These are phyloP conservation scores for Branchellion lobata DNA, from an alignment of 2,888 invertebrate genomes.

Conservation along the genomic window DNA sequence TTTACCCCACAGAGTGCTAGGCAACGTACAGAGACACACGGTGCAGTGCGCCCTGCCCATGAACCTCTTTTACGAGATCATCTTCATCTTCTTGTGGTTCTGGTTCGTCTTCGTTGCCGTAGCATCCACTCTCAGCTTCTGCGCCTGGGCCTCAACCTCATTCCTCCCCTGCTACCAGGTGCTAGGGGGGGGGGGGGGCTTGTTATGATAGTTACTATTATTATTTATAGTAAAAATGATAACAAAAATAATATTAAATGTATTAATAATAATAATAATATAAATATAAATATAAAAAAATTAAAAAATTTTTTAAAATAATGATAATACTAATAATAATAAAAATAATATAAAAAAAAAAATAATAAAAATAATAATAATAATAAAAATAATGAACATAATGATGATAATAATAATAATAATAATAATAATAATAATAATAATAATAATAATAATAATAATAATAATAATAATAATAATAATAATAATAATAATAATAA, in stretches of 20 bases:
- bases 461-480: too few relatives aligned
- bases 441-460: too few relatives aligned
- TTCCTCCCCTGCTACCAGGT: conserved; percentile 35
- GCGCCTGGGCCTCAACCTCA: conserved; percentile 59
- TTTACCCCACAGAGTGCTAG: conserved; percentile 57
- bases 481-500: too few relatives aligned
- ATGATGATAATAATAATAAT: too few relatives aligned
- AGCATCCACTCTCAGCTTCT: conserved; percentile 61
- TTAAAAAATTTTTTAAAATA: neutral
- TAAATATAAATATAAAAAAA: neutral
- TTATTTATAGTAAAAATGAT: neutral
- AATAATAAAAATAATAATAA: too few relatives aligned
- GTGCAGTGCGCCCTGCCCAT: conserved; percentile 61
- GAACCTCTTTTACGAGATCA: conserved; percentile 56
- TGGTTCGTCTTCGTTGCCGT: conserved; percentile 64
- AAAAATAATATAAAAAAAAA: too few relatives aligned
- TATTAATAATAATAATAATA: neutral
- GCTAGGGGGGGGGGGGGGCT: too few relatives aligned
- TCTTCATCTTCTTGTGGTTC: conserved; percentile 65
- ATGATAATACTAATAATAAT: too few relatives aligned
- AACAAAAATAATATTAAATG: neutral
- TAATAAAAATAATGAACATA: too few relatives aligned
- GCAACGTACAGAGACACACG: conserved; percentile 61
- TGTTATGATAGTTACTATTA: neutral
- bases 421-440: too few relatives aligned